A percentile compares a stretch with the other conserved stretches of the same genome.
Conservation (phyloP, 2,797 vertebrate species). For the Rhinatrema bivittatum region DNA sequence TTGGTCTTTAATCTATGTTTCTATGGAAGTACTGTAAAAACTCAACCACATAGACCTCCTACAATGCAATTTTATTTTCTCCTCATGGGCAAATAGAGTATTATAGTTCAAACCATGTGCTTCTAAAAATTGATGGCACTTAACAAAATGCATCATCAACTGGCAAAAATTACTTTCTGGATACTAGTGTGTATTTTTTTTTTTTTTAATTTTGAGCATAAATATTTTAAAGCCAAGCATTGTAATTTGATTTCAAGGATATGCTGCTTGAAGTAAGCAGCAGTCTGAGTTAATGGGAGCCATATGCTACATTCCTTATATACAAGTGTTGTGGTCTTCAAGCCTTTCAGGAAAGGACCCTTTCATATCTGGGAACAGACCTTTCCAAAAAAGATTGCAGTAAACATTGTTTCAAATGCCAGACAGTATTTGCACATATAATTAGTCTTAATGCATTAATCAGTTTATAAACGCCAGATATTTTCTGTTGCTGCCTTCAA, state of each 20-base stretch:
- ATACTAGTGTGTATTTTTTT: slow-evolving; percentile 21
- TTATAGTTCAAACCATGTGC: not conserved
- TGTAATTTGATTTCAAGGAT: slow-evolving; percentile 39
- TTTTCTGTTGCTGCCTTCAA: slow-evolving; percentile 10
- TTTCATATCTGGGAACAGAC: slow-evolving; percentile 11
- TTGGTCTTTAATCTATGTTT: no score
- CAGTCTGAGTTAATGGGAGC: slow-evolving; percentile 29
- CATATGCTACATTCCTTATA: slow-evolving; percentile 14
- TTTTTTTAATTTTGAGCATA: slow-evolving; percentile 38
- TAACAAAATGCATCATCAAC: slow-evolving; percentile 19
- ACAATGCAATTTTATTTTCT: no score
- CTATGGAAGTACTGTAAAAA: slow-evolving; percentile 6
- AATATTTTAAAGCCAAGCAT: slow-evolving; percentile 35
- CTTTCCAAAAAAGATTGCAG: slow-evolving; percentile 7
- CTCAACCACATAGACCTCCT: no score
- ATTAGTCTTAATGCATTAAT: slow-evolving; percentile 21
- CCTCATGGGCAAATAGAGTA: not conserved
- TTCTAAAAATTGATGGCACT: not conserved
- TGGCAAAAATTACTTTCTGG: slow-evolving; percentile 26
- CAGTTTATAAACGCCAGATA: slow-evolving; percentile 5
- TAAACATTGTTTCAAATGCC: slow-evolving; percentile 15
- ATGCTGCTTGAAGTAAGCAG: slow-evolving; percentile 23
- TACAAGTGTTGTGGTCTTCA: slow-evolving; percentile 15
- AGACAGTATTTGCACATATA: slow-evolving; percentile 1
- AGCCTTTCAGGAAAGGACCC: not conserved